A percentile compares a stretch with the other conserved stretches of the same genome.
phyloP scores from a whole-genome alignment of 2,888 invertebrate species.

The Coenonympha arcania region DNA sequence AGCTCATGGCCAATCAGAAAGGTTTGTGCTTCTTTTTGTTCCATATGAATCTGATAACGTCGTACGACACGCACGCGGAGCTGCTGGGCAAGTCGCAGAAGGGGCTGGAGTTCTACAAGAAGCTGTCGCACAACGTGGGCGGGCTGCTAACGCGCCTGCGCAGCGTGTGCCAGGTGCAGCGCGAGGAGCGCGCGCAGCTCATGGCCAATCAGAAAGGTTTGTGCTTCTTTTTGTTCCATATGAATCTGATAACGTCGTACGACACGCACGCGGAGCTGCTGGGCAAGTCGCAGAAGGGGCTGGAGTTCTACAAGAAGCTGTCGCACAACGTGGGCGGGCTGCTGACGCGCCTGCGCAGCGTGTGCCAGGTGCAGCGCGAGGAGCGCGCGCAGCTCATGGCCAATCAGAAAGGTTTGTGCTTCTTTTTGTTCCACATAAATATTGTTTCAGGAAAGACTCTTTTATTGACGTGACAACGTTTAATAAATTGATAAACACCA shows the following conservation, averaged over 20 bases:
- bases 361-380: slow-evolving; percentile 90
- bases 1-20: slow-evolving; percentile 73
- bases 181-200: slow-evolving; percentile 89
- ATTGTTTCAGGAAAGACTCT: background rate
- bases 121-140: slow-evolving; percentile 85
- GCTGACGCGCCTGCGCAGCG: slow-evolving; percentile 82
- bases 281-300: slow-evolving; percentile 90
- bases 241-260: slow-evolving; percentile 82
- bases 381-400: slow-evolving; percentile 85
- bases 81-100: slow-evolving; percentile 90
- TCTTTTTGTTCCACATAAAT: background rate
- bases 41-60: slow-evolving; percentile 76
- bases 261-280: slow-evolving; percentile 93
- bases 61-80: slow-evolving; percentile 94
- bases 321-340: slow-evolving; percentile 86
- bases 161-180: slow-evolving; percentile 88
- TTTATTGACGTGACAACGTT: too few species aligned
- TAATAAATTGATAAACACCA: too few species aligned
- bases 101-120: slow-evolving; percentile 93
- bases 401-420: slow-evolving; percentile 41
- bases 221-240: background rate
- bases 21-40: slow-evolving; percentile 28
- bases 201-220: slow-evolving; percentile 59
- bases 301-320: slow-evolving; percentile 93
- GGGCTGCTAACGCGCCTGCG: slow-evolving; percentile 85